Base-by-base conservation (phyloP, 2,113 vertebrate species). In the Pangasianodon hypophthalmus region DNA sequence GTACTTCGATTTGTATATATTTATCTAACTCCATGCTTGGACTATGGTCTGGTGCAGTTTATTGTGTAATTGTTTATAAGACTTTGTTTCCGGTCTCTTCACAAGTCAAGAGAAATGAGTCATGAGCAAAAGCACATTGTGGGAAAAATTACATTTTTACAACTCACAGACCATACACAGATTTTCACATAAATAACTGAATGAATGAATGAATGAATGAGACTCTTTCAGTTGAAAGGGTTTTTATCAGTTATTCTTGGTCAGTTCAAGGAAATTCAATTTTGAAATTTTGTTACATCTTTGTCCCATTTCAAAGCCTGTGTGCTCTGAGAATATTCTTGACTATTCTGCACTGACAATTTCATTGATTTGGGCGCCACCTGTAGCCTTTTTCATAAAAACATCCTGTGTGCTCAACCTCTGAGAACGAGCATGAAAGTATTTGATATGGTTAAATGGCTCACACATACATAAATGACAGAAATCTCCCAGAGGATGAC, bases 21-120 rank as follows among this genome's bases (percentile, higher is more conserved):
- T 48, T 87, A 58, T 41, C 32, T 44, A 62, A 60, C 32, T 71
- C 37, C 2, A 10, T 80, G 58, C 87, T 89, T 89, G 48, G 85
- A 79, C 80, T 32, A 41, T 14, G 41, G 3, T 60, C 52, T 16
- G 73, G n/a, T 18, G 26, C 18, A 8, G 37, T 37, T 48, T 64
- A 54, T 18, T 64, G 37, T 14, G 10, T 54, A 77, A 16, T 60
- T 86, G 58, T 87, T 88, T 83, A 75, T 77, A 60, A 67, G 88
- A 26, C 56, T 56, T 37, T 54, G 24, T 46, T 52, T 91, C 87
- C 84, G 37, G 60, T 52, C 86, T 87, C 44, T 44, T 46, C 1
- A 13, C 29, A 21, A 64, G 52, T 86, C 62, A 46, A 50, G 29
- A 41, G 41, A 13, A 84, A 60, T 77, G 46, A 84, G 24, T 91